Conservation (phyloP, 2,113 vertebrate species). For the Ctenodactylus gundi region DNA sequence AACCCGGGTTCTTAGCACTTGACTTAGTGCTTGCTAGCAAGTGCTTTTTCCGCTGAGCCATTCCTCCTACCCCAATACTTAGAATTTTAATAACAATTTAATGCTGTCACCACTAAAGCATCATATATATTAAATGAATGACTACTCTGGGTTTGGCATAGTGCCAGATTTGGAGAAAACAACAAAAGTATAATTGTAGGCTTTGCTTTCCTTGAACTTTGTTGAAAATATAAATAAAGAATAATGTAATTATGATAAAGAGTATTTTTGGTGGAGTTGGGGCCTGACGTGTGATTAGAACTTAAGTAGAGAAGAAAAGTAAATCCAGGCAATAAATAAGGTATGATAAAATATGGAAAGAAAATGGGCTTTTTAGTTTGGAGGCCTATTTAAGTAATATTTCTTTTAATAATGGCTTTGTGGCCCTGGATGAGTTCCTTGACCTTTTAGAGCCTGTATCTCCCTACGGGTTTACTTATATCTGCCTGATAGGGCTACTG, state of each 20-base stretch:
- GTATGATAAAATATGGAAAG: neutral
- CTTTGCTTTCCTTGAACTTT: constrained; percentile 35
- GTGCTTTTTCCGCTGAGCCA: no score
- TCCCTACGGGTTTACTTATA: neutral
- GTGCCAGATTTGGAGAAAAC: neutral
- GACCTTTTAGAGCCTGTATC: neutral
- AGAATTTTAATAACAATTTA: neutral
- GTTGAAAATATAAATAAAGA: constrained; percentile 16
- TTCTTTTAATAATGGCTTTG: neutral
- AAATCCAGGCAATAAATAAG: neutral
- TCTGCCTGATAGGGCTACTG: neutral
- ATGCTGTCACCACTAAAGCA: constrained; percentile 18
- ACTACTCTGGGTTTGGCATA: neutral
- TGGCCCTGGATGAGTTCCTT: neutral
- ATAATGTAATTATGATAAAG: neutral
- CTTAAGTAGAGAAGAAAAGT: neutral
- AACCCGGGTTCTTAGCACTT: no score
- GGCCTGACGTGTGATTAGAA: neutral
- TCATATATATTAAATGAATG: neutral
- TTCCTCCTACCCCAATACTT: no score
- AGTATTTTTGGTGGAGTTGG: constrained; percentile 17
- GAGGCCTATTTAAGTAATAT: no score
- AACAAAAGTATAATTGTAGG: neutral
- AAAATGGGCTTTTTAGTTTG: neutral
- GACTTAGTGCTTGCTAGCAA: no score